Evolutionary conservation across 1,140 invertebrate genomes (phyloP), one percentile per base, ranked within the genome.

Genomic region (Lysiphlebus fabarum): DNA sequence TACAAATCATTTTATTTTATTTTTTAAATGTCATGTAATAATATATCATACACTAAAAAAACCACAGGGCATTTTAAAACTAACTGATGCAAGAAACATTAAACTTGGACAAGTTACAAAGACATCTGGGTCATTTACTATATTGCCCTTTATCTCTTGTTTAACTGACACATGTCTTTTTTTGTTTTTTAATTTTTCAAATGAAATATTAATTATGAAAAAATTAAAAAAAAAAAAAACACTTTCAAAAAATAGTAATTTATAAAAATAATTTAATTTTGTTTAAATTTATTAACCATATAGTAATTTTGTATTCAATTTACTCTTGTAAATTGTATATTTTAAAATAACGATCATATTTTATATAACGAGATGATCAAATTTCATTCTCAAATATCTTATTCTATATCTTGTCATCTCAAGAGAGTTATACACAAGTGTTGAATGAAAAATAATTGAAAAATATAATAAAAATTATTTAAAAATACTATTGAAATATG

Each of bases 291-390:
- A 6, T 36, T 51, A 44, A 44, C 12, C 49, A 5, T 38, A 7
- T 40, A 9, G 9, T 40, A 12, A 33, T 51, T 38, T 37, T 51
- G 36, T 51, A 51, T 37, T 51, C 37, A 33, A 51, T 51, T 51
- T 26, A 26, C 36, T 37, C 34, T 34, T 51, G 12, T 37, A 38
- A 33, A 51, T n/a, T n/a, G n/a, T 26, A 26, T 38, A 11, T n/a
- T 36, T 11, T n/a, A 38, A 34, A 37, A 34, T 51, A 51, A 51
- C 49, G 49, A 51, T 51, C 49, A n/a, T 26, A 26, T 26, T 40
- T 34, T 6, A 51, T 51, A 37, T 51, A 51, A 51, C 49, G 49
- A 51, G 49, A 51, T 14, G 49, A 11, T 51, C 49, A 51, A 51
- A 51, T 51, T 51, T 51, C 49, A 51, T 37, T 51, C 36, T 33